Evolutionary conservation across 2,888 invertebrate genomes (phyloP).

Genomic region (Encarsia formosa): DNA sequence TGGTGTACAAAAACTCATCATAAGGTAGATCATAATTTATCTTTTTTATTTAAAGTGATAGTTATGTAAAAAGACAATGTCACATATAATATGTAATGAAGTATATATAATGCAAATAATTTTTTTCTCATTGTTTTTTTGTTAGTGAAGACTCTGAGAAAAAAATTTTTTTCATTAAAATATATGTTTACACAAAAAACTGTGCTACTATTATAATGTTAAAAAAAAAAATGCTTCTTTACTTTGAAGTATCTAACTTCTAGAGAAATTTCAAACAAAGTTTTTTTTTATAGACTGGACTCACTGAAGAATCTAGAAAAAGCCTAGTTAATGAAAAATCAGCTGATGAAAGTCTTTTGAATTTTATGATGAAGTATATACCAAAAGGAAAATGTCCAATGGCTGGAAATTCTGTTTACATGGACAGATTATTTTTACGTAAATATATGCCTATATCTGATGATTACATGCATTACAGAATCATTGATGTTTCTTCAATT

Average conservation of each 20-base stretch:
- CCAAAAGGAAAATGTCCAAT: conserved; percentile 64
- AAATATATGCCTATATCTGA: conserved; percentile 79
- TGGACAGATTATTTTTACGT: conserved; percentile 77
- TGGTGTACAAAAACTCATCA: conserved; percentile 82
- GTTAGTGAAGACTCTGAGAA: conserved; percentile 6
- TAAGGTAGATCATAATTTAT: conserved; percentile 64
- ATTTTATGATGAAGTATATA: conserved; percentile 62
- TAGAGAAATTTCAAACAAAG: conserved; percentile 5
- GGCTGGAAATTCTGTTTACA: conserved; percentile 84
- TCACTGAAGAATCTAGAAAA: conserved; percentile 67
- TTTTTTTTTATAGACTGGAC: conserved; percentile 65
- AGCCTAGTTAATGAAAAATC: conserved; percentile 63
- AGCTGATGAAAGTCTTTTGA: conserved; percentile 69
- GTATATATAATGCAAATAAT: no score
- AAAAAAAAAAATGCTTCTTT: no score
- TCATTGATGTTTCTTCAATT: conserved; percentile 86
- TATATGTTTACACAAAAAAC: not conserved
- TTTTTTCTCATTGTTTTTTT: no score
- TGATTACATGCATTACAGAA: conserved; percentile 82
- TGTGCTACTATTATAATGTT: no score
- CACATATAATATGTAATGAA: no score
- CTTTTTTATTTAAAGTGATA: no score
- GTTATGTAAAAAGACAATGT: no score
- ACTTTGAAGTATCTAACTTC: not conserved
- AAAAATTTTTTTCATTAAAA: not conserved